These are phyloP conservation scores for Adrianichthys oophorus DNA, from an alignment of 2,797 vertebrate species.

Conservation along the genomic window DNA sequence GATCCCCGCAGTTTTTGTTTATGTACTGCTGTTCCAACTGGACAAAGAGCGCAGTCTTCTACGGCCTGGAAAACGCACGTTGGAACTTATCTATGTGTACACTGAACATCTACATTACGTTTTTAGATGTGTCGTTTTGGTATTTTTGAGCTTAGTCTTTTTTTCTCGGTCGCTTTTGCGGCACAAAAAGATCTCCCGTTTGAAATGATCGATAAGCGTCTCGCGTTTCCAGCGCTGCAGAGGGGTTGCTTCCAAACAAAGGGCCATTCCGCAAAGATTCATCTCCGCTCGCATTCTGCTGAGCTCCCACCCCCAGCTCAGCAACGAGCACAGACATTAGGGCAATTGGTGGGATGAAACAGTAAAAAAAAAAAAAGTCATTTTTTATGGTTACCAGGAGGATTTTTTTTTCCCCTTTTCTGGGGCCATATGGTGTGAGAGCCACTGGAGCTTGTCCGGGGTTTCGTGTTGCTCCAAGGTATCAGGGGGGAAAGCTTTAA, in stretches of 20 bases:
- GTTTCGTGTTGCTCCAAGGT: conserved; percentile 71
- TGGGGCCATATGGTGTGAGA: conserved; percentile 67
- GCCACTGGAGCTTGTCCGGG: conserved; percentile 67
- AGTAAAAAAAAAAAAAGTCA: conserved; percentile 19
- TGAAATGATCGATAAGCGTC: conserved; percentile 75
- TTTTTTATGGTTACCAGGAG: conserved; percentile 46
- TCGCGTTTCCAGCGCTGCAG: conserved; percentile 72
- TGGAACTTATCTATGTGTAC: conserved; percentile 4
- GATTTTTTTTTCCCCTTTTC: conserved; percentile 25
- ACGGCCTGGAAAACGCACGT: conserved; percentile 38
- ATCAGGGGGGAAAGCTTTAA: conserved; percentile 36
- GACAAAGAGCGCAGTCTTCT: conserved; percentile 78
- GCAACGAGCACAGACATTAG: conserved; percentile 32
- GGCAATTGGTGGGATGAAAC: conserved; percentile 45
- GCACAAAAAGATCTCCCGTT: conserved; percentile 77
- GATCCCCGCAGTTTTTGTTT: conserved; percentile 74
- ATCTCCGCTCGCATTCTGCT: conserved; percentile 40
- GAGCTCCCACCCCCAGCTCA: conserved; percentile 22
- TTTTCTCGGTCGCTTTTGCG: conserved; percentile 36
- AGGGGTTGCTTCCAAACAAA: conserved; percentile 77
- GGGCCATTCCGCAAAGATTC: conserved; percentile 68
- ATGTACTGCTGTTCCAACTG: conserved; percentile 70
- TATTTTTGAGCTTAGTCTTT: conserved; percentile 5
- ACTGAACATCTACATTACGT: conserved; percentile 18
- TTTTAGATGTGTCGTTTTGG: not conserved